Percentiles rank a stretch among this genome's conserved stretches.
Conservation (phyloP, 2,797 vertebrate species). For the Luscinia megarhynchos region DNA sequence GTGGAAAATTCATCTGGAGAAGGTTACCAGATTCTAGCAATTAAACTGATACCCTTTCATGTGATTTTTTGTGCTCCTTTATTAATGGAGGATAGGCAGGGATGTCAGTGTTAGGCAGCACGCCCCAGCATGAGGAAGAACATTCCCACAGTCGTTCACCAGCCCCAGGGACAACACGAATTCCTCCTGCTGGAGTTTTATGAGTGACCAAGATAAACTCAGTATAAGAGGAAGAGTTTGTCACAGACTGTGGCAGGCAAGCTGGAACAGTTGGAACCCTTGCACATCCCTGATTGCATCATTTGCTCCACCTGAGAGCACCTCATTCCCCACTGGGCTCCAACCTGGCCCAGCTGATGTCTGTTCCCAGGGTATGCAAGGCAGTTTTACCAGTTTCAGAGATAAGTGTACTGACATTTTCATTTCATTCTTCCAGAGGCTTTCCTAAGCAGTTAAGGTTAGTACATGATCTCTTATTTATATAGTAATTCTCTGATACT, state of each 20-base stretch:
- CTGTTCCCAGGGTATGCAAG: neutral
- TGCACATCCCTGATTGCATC: neutral
- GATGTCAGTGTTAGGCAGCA: neutral
- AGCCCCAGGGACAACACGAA: accelerated
- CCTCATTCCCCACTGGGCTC: neutral
- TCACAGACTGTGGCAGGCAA: neutral
- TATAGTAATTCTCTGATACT: accelerated
- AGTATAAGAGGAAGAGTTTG: accelerated
- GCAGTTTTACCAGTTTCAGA: neutral
- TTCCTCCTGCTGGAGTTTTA: neutral
- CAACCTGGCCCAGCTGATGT: neutral
- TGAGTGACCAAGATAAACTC: accelerated
- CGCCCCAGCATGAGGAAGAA: neutral
- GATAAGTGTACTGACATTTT: accelerated
- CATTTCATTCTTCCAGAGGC: accelerated
- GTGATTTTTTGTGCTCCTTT: neutral
- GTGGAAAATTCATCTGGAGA: neutral
- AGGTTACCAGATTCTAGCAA: neutral
- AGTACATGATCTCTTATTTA: accelerated
- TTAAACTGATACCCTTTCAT: neutral
- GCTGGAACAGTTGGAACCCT: neutral
- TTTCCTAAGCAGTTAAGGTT: neutral
- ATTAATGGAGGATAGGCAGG: neutral
- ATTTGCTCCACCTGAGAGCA: neutral
- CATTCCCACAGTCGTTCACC: too few relatives aligned